Evolutionary conservation across 2,113 vertebrate genomes (phyloP), one percentile per base, ranked within the genome.

Genomic region (Speoplatyrhinus poulsoni): DNA sequence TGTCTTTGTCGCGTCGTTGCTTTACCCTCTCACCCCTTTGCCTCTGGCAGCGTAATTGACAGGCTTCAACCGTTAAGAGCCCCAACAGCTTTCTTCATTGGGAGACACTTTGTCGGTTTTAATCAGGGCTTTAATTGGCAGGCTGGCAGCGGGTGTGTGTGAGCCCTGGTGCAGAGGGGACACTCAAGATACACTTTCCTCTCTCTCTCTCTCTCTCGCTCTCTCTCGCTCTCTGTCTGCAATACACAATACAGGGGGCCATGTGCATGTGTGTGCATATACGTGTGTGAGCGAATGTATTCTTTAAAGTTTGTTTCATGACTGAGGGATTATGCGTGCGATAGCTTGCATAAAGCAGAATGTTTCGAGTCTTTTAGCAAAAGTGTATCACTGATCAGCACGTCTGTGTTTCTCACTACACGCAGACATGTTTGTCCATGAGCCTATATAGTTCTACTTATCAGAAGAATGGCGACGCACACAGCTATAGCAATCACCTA

Each of bases 51-150:
- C 82, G 74, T 91, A 92, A 91, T 91, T 91, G 91, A 92, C 88
- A 92, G 89, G 87, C 85, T 79, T 84, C 79, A 81, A 82, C 85
- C 86, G 82, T 86, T 85, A 77, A 85, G 88, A 86, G 82, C 91
- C 90, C 87, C 86, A 85, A 84, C 78, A 85, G 88, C 86, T 89
- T 89, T 92, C 90, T 92, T 92, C 89, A 91, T 92, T 92, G 92
- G 89, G 87, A 91, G 86, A 90, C 90, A 92, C 91, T 92, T 92
- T 92, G 93, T 93, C 91, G 72, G 83, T 90, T 93, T 92, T 92
- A 92, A 93, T 93, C 90, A 92, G 87, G 85, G 63, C 85, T 87
- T 90, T 93, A 93, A 94, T 92, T 93, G 92, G 88, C 88, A 91
- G 90, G 63, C 88, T 79, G 85, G 88, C 82, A 67, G 85, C 80